phyloP scores from a whole-genome alignment of 2,797 vertebrate genomes.

The Gadopsis bispinosus region DNA sequence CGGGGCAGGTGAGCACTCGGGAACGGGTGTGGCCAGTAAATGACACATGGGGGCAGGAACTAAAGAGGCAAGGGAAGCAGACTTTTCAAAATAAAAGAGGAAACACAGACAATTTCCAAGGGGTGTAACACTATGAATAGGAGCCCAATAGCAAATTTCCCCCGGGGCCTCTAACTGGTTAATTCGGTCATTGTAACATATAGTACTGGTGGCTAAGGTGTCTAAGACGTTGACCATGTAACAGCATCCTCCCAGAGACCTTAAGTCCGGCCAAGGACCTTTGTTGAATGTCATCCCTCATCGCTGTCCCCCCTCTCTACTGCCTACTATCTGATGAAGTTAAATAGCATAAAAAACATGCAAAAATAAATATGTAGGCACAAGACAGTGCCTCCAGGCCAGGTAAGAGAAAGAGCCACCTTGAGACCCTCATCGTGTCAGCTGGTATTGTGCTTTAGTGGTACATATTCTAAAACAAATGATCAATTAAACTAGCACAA shows the following conservation, averaged over 20 bases:
- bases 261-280: not conserved
- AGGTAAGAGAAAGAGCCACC: slow-evolving; percentile 11
- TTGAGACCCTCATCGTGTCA: slow-evolving; percentile 20
- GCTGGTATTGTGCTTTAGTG: slow-evolving; percentile 1
- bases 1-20: too few relatives aligned
- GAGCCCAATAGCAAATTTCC: not conserved
- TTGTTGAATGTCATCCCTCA: not conserved
- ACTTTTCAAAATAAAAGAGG: too few relatives aligned
- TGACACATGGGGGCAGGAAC: too few relatives aligned
- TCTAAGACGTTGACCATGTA: not conserved
- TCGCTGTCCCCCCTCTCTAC: not conserved
- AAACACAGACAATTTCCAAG: too few relatives aligned
- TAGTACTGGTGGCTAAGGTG: not conserved
- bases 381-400: not conserved
- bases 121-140: too few relatives aligned
- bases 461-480: slow-evolving; percentile 16
- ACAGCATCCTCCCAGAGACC: not conserved
- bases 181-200: not conserved
- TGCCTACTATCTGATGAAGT: not conserved
- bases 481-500: slow-evolving; percentile 5
- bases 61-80: too few relatives aligned
- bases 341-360: not conserved
- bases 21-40: too few relatives aligned
- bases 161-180: not conserved
- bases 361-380: not conserved